Percentiles rank a stretch among this genome's conserved stretches.
These are phyloP conservation scores for Anguilla japonica DNA, from an alignment of 2,113 vertebrate species.

Conservation along the genomic window DNA sequence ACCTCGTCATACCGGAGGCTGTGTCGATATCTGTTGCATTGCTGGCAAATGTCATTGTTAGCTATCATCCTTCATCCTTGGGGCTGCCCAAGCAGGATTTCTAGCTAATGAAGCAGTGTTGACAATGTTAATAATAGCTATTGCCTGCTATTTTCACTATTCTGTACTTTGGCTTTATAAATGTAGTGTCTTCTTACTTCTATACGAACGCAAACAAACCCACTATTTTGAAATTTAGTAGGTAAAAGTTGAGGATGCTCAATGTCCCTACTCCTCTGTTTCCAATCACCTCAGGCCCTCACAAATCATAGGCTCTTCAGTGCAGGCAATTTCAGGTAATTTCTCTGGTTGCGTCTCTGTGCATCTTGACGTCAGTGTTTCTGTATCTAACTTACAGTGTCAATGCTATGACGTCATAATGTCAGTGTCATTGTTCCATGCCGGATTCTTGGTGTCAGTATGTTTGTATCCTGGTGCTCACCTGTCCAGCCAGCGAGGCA, in stretches of 20 bases:
- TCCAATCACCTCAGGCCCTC: not conserved
- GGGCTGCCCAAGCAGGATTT: not conserved
- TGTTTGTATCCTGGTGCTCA: conserved; percentile 54
- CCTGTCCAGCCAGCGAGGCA: conserved; percentile 96
- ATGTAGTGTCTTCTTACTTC: no score
- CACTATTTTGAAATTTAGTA: no score
- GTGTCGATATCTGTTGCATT: not conserved
- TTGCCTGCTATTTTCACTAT: no score
- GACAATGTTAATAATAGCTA: not conserved
- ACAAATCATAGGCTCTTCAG: not conserved
- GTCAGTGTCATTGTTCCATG: not conserved
- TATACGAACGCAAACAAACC: no score
- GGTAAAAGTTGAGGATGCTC: no score
- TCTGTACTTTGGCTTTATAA: no score
- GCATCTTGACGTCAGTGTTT: not conserved
- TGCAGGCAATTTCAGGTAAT: not conserved
- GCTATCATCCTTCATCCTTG: not conserved
- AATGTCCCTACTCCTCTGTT: not conserved
- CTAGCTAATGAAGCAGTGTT: not conserved
- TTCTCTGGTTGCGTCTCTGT: not conserved
- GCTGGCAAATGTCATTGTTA: not conserved
- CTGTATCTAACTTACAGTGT: no score
- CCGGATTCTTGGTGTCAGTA: not conserved
- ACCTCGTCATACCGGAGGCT: not conserved
- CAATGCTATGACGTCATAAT: not conserved